Percentiles rank a stretch among this genome's conserved stretches.
Conservation (phyloP, 2,888 invertebrate species). For the Atrina japonica region DNA sequence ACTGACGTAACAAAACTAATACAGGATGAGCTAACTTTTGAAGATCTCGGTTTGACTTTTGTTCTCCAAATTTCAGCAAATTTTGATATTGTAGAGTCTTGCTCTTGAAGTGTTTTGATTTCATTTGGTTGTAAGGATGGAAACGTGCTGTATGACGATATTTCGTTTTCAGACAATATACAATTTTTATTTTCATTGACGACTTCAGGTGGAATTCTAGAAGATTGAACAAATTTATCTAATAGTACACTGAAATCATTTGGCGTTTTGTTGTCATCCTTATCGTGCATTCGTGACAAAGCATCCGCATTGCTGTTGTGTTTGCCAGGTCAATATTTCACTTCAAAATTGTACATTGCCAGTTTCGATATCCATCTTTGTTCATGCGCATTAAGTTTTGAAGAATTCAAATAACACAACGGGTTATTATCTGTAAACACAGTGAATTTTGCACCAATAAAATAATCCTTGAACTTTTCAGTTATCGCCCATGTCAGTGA, state of each 20-base stretch:
- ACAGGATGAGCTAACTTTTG: slow-evolving; percentile 17
- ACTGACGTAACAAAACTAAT: slow-evolving; percentile 14
- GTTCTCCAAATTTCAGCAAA: neutral
- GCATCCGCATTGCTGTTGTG: slow-evolving; percentile 44
- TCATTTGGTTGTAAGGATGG: neutral
- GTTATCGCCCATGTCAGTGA: slow-evolving; percentile 40
- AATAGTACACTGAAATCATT: no score
- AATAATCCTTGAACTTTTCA: slow-evolving; percentile 34
- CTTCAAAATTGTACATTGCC: slow-evolving; percentile 36
- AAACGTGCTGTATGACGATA: no score
- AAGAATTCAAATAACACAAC: slow-evolving; percentile 19
- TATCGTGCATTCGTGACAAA: slow-evolving; percentile 26
- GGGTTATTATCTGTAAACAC: slow-evolving; percentile 53
- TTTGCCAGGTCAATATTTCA: slow-evolving; percentile 16
- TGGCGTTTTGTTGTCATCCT: neutral
- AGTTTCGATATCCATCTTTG: slow-evolving; percentile 40
- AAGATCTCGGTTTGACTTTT: no score
- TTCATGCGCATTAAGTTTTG: slow-evolving; percentile 28
- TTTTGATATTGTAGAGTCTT: slow-evolving; percentile 3
- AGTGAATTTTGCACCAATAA: slow-evolving; percentile 21
- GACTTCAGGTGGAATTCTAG: slow-evolving; percentile 1
- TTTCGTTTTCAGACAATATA: neutral
- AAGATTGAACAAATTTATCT: neutral
- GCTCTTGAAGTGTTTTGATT: slow-evolving; percentile 6
- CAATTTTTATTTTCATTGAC: neutral